These are phyloP conservation scores for Grammomys surdaster DNA, from an alignment of 2,113 vertebrate species.

Conservation along the genomic window DNA sequence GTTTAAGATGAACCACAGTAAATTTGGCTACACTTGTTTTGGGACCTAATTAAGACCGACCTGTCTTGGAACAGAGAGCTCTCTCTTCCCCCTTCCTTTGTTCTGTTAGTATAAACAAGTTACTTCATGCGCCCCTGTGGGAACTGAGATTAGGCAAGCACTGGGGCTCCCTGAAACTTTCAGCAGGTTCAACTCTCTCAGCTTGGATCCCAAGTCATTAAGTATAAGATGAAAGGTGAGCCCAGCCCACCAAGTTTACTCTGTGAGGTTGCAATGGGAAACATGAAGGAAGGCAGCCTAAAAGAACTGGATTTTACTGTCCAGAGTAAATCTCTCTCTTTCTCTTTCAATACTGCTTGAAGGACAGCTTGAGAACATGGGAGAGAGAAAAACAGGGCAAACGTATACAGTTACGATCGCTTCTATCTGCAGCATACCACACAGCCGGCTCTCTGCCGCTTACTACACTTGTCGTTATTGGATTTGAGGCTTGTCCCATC, in stretches of 20 bases:
- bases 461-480: background rate
- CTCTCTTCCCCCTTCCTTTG: slow-evolving; percentile 73
- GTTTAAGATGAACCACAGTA: slow-evolving; percentile 50
- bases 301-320: background rate
- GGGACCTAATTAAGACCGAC: slow-evolving; percentile 73
- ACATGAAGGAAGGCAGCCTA: background rate
- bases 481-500: background rate
- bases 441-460: background rate
- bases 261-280: background rate
- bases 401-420: too few species aligned
- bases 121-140: slow-evolving; percentile 80
- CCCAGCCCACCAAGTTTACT: slow-evolving; percentile 35
- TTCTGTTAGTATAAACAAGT: slow-evolving; percentile 81
- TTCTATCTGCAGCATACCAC: background rate
- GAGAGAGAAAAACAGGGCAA: background rate
- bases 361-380: background rate
- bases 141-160: slow-evolving; percentile 78
- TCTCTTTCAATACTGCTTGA: background rate
- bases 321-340: background rate
- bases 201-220: slow-evolving; percentile 73
- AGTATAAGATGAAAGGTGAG: slow-evolving; percentile 75
- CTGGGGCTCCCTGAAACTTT: slow-evolving; percentile 76
- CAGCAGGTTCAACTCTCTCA: slow-evolving; percentile 72
- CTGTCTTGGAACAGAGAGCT: slow-evolving; percentile 54
- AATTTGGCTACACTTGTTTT: slow-evolving; percentile 75